Base-by-base conservation (phyloP, 2,797 vertebrate genomes). In the Linurgus olivaceus region DNA sequence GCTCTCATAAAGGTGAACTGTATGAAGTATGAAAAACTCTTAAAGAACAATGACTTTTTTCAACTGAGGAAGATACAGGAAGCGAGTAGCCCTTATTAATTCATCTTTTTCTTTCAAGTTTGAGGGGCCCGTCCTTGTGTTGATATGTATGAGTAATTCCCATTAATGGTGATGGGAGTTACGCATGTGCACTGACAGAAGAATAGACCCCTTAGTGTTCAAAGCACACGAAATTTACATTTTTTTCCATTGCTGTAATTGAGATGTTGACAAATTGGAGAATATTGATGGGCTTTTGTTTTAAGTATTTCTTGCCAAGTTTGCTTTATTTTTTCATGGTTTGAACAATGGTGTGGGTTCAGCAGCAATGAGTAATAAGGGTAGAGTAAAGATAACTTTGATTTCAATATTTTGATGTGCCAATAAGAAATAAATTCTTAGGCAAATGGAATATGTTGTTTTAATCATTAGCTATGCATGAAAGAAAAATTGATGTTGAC, bases 381-480 rank as follows among this genome's bases (percentile, higher is more conserved):
- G 74, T 91, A 97, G 96, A 97, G 95, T 96, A 98, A 97, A 97
- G 97, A 98, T 98, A 98, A 98, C 97, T 98, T 98, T 96, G 97
- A 96, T 97, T 98, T 98, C 97, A 98, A 98, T 98, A 98, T 98
- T 98, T 98, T 98, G 97, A 98, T 98, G 96, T 98, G 97, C 96
- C 97, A 98, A 97, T 98, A 98, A 97, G 96, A 98, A 98, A 97
- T 98, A 97, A 98, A 97, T 98, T 98, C 97, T 97, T 97, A 97
- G 96, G 97, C 97, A 98, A 98, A 97, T 97, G 93, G 97, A 98
- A 98, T 98, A 98, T 98, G 97, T 98, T 98, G 97, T 98, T 98
- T 98, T 98, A 98, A 98, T 99, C 98, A 98, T 99, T 99, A 99
- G 98, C 98, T 99, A 99, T 98, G 98, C 98, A 98, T 98, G 98